A percentile compares a stretch with the other conserved stretches of the same genome.
Conservation (phyloP, 2,888 invertebrate species). For the Temnothorax unifasciatus region DNA sequence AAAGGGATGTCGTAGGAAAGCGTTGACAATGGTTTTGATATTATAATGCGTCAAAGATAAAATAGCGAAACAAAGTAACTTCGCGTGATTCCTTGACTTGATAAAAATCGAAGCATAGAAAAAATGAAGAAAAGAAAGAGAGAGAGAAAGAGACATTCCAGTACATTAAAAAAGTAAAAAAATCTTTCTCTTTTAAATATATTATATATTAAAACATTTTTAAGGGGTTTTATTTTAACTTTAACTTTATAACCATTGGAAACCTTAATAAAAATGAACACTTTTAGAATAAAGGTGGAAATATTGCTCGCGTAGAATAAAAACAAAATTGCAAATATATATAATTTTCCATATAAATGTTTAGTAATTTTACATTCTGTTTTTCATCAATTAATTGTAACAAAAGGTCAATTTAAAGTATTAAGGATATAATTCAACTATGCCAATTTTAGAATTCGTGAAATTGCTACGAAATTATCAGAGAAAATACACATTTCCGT, state of each 20-base stretch:
- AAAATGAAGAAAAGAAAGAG: background rate
- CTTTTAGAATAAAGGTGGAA: conserved; percentile 2
- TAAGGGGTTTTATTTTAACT: background rate
- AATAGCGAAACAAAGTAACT: background rate
- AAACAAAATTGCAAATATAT: background rate
- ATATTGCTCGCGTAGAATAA: background rate
- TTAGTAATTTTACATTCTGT: background rate
- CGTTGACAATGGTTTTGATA: background rate
- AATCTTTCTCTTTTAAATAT: background rate
- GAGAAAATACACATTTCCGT: conserved; percentile 27
- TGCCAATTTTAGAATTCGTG: background rate
- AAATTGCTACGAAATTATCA: background rate
- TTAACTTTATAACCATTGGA: background rate
- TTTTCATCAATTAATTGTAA: background rate
- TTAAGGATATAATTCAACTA: background rate
- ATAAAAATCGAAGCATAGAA: background rate
- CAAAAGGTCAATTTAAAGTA: background rate
- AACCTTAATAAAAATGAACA: background rate
- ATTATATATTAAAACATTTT: conserved; percentile 10
- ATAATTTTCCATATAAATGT: background rate
- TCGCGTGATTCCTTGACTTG: background rate
- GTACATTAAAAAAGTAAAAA: background rate
- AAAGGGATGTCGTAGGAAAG: background rate
- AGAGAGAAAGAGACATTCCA: background rate
- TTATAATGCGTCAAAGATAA: background rate